Base-by-base conservation (phyloP, 2,888 invertebrate genomes). In the Clunio marinus region DNA sequence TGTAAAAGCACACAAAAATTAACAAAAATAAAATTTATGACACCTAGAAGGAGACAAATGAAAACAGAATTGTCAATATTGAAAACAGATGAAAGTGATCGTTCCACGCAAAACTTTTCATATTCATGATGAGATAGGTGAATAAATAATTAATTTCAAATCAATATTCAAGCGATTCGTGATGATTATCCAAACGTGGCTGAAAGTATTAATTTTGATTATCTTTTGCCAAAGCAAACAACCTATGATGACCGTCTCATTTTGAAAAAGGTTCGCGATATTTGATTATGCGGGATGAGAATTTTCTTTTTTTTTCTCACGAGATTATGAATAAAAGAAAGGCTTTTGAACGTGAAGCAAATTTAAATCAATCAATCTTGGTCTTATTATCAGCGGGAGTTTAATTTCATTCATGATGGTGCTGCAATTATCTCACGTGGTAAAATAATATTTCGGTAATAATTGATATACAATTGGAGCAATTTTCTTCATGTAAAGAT, bases 181-280 rank as follows among this genome's bases (percentile, higher is more conserved):
- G 20, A 22, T 51, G 24, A n/a, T n/a, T 15, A 22, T 22, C 15
- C 5, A 22, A 22, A 22, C 4, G 51, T 51, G 51, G 22, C 51
- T 17, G 51, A 51, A 51, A 22, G 51, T 51, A 51, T 51, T 51
- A 51, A 51, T 22, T 51, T 51, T 51, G 17, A 51, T 51, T 22
- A 41, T 7, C 41, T 8, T 3, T 20, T 51, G 13, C 3, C 7
- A 45, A 5, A 45, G 4, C 15, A n/a, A n/a, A n/a, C n/a, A n/a
- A n/a, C n/a, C n/a, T n/a, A n/a, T n/a, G n/a, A n/a, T n/a, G n/a
- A n/a, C n/a, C n/a, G n/a, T n/a, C n/a, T n/a, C n/a, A n/a, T n/a
- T n/a, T n/a, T n/a, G n/a, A n/a, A n/a, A n/a, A n/a, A n/a, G n/a
- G n/a, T n/a, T n/a, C n/a, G n/a, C n/a, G n/a, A n/a, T n/a, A n/a